A percentile compares a stretch with the other conserved stretches of the same genome.
Evolutionary conservation across 2,888 invertebrate genomes (phyloP).

Genomic region (Sinopyrophorus schimmeli): DNA sequence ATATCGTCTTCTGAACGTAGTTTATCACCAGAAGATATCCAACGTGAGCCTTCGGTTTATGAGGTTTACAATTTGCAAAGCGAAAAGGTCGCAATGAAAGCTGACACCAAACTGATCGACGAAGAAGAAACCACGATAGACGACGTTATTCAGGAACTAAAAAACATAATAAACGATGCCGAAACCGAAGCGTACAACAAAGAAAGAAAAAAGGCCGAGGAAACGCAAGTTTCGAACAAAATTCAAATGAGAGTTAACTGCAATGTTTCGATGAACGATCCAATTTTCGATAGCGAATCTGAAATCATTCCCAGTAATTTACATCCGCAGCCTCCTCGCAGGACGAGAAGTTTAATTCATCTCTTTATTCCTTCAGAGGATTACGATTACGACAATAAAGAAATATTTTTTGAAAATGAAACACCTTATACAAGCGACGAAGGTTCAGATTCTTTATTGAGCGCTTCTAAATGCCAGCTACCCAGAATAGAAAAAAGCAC

Average conservation of each 20-base stretch:
- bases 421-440: conserved; percentile 67
- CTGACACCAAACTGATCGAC: conserved; percentile 57
- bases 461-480: conserved; percentile 59
- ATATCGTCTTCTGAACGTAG: conserved; percentile 85
- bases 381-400: conserved; percentile 57
- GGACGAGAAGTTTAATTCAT: conserved; percentile 72
- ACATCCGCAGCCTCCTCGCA: conserved; percentile 79
- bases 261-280: conserved; percentile 55
- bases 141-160: conserved; percentile 82
- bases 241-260: conserved; percentile 44
- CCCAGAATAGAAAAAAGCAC: conserved; percentile 22
- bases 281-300: conserved; percentile 60
- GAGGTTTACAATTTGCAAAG: conserved; percentile 65
- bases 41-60: conserved; percentile 64
- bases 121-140: conserved; percentile 83
- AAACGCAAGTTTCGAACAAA: conserved; percentile 46
- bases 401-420: conserved; percentile 61
- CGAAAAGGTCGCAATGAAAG: conserved; percentile 59
- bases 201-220: conserved; percentile 45
- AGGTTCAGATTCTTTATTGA: conserved; percentile 71
- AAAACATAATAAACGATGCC: conserved; percentile 83
- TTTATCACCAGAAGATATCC: conserved; percentile 70
- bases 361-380: conserved; percentile 67
- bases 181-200: conserved; percentile 69
- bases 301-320: conserved; percentile 79